These are phyloP conservation scores for Trypoxylon attenuatum DNA, from an alignment of 2,888 invertebrate species.

Conservation along the genomic window DNA sequence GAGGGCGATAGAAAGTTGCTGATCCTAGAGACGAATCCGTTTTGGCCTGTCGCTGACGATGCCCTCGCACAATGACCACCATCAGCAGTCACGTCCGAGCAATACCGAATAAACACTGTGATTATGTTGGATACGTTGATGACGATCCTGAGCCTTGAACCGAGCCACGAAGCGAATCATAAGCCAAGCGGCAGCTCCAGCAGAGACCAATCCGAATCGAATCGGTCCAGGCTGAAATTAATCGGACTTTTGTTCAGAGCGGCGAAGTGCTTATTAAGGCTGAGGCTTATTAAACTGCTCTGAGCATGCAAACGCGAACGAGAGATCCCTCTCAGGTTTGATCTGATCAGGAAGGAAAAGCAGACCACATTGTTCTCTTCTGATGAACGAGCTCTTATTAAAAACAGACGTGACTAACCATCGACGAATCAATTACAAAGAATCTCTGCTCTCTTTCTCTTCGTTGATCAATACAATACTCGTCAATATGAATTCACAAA, in stretches of 20 bases:
- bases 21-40: conserved; percentile 22
- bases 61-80: too few species aligned
- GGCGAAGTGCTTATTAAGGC: conserved; percentile 71
- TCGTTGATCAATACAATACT: too few species aligned
- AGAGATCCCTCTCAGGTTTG: conserved; percentile 29
- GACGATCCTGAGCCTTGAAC: too few species aligned
- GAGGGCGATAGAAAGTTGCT: conserved; percentile 18
- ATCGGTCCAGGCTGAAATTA: conserved; percentile 66
- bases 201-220: conserved; percentile 50
- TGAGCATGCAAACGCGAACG: conserved; percentile 63
- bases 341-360: conserved; percentile 20
- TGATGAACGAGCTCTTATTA: conserved; percentile 32
- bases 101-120: conserved; percentile 71
- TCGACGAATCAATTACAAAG: background rate
- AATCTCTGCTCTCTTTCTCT: too few species aligned
- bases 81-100: conserved; percentile 68
- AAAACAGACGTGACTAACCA: conserved; percentile 31
- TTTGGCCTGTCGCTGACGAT: conserved; percentile 7
- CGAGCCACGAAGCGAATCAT: conserved; percentile 47
- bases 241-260: conserved; percentile 72
- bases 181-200: conserved; percentile 39
- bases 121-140: conserved; percentile 66
- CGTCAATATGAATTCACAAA: too few species aligned
- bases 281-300: conserved; percentile 64
- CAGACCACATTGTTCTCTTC: conserved; percentile 20